Base-by-base conservation (phyloP, 2,888 invertebrate genomes). In the Spodoptera picta region DNA sequence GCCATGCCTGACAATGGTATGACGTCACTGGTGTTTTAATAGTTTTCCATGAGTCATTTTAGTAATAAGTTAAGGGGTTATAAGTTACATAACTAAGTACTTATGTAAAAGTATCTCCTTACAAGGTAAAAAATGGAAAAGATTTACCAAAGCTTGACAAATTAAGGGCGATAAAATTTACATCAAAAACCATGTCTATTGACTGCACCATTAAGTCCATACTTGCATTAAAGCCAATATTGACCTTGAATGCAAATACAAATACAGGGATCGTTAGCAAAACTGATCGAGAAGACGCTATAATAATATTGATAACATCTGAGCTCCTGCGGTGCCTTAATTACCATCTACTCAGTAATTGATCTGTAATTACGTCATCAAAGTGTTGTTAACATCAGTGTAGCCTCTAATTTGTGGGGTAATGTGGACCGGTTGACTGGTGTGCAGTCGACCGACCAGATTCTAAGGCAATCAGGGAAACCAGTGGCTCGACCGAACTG, bases 331-430 rank as follows among this genome's bases (percentile, higher is more conserved):
- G 65, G 66, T 69, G 69, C 65, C 73, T 67, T 81, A 79, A 80
- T 79, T 71, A 80, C 75, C 65, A 65, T 77, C 69, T 58, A 52
- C 77, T 67, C 70, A 79, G 70, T 80, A 80, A 80, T 80, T 76
- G 80, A 63, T 31, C 67, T 66, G 74, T 80, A 80, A 82, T 82
- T 75, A 80, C 72, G 76, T 76, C 73, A 82, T 80, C 78, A 82
- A 78, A 80, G 60, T 73, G 80, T 69, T 75, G 80, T 77, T 79
- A 75, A 63, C 70, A 75, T 75, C 67, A 69, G 58, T 61, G 62
- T 64, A 45, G 63, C 60, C 27, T 50, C 60, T 71, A 76, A 75
- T 77, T 79, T 74, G 75, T 64, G 56, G 42, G 55, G 61, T 47
- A 53, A 65, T 71, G 56, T 24, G 24, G 55, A 53, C 58, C 60